Percentiles rank a stretch among this genome's conserved stretches.
Conservation (phyloP, 2,888 invertebrate genomes). For the Dynastes tityus region DNA sequence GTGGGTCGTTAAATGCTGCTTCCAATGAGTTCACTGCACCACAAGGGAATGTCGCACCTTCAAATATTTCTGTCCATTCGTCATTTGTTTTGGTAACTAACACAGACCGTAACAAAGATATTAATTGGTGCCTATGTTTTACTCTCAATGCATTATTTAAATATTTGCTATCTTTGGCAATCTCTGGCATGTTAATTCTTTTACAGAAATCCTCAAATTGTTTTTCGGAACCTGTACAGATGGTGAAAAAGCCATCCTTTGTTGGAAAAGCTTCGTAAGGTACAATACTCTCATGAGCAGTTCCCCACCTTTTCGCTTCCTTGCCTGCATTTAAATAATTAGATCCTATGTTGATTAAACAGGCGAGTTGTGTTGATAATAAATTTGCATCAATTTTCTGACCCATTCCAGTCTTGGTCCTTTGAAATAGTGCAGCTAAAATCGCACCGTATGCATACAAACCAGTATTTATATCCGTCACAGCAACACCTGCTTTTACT, state of each 20-base stretch:
- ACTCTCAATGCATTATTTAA: constrained; percentile 84
- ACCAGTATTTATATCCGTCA: constrained; percentile 94
- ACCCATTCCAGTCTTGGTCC: constrained; percentile 84
- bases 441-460: constrained; percentile 96
- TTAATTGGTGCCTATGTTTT: constrained; percentile 80
- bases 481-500: constrained; percentile 92
- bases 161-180: constrained; percentile 79
- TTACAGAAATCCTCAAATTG: constrained; percentile 85
- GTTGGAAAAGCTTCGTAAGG: constrained; percentile 94
- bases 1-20: constrained; percentile 91
- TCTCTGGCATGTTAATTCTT: constrained; percentile 74
- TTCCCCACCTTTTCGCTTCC: constrained; percentile 89
- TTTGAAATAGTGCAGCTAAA: constrained; percentile 88
- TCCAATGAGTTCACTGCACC: constrained; percentile 92
- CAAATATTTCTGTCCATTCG: constrained; percentile 84
- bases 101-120: constrained; percentile 76
- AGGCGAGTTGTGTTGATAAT: constrained; percentile 92
- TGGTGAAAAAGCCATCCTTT: constrained; percentile 86
- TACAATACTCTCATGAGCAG: constrained; percentile 94
- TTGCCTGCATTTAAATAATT: constrained; percentile 90
- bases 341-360: constrained; percentile 90
- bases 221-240: constrained; percentile 89
- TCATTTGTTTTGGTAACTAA: constrained; percentile 77
- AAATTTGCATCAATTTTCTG: constrained; percentile 96
- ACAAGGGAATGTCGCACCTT: constrained; percentile 85